Evolutionary conservation across 2,113 vertebrate genomes (phyloP).

Genomic region (Pipra filicauda): DNA sequence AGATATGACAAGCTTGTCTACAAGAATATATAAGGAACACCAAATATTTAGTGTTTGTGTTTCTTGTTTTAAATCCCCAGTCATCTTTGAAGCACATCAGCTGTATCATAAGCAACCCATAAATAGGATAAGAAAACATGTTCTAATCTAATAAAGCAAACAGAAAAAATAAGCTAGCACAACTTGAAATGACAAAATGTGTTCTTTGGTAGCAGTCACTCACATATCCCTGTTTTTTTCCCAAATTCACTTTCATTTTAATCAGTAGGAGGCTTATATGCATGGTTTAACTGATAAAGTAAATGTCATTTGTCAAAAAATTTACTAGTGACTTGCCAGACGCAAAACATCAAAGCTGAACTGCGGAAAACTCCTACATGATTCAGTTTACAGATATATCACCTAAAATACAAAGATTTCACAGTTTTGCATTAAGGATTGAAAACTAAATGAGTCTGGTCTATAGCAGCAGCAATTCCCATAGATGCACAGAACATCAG

Average conservation of each 20-base stretch:
- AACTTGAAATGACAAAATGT: constrained; percentile 23
- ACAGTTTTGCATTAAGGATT: constrained; percentile 10
- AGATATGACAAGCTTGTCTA: neutral
- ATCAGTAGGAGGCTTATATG: constrained; percentile 27
- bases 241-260: constrained; percentile 28
- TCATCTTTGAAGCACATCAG: neutral
- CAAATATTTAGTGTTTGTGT: neutral
- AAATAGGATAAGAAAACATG: neutral
- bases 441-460: neutral
- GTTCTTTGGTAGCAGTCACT: neutral
- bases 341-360: constrained; percentile 39
- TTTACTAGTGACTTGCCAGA: constrained; percentile 25
- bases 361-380: constrained; percentile 30
- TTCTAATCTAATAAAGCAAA: constrained; percentile 16
- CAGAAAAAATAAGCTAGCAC: neutral
- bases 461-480: neutral
- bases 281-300: constrained; percentile 48
- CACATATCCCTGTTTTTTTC: neutral
- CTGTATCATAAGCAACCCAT: neutral
- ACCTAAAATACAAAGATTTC: constrained; percentile 14
- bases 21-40: neutral
- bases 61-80: neutral
- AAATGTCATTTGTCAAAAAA: constrained; percentile 55
- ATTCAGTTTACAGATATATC: constrained; percentile 38
- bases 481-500: neutral